Evolutionary conservation across 2,113 vertebrate genomes (phyloP).

Genomic region (Cryptoleucopteryx plumbea): DNA sequence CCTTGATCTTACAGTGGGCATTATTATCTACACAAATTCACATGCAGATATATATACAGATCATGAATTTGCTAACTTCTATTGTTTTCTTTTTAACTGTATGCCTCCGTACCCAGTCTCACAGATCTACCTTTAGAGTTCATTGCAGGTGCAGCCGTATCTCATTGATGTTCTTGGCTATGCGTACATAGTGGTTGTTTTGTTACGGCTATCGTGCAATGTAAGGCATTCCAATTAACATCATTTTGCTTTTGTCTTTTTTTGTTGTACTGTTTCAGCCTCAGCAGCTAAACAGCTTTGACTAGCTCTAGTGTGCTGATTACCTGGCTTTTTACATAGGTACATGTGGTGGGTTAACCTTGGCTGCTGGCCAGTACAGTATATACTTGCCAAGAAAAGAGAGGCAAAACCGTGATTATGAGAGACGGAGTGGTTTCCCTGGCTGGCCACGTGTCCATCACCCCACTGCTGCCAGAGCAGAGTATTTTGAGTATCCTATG

Average conservation of each 20-base stretch:
- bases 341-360: fast-evolving
- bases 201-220: fast-evolving
- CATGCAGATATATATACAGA: fast-evolving
- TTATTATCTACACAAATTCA: neutral
- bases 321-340: neutral
- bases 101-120: neutral
- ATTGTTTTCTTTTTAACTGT: neutral
- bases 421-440: neutral
- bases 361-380: neutral
- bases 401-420: neutral
- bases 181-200: fast-evolving
- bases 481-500: neutral
- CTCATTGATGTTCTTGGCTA: neutral
- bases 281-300: neutral
- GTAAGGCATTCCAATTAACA: too few species aligned
- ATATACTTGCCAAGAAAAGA: fast-evolving
- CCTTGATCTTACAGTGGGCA: neutral
- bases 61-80: fast-evolving
- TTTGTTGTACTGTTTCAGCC: neutral
- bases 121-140: neutral
- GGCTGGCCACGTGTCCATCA: neutral
- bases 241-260: neutral
- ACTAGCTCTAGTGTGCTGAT: neutral
- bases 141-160: fast-evolving
- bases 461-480: neutral